Evolutionary conservation across 2,113 vertebrate species (phyloP).

Genomic region (Tympanuchus pallidicinctus): DNA sequence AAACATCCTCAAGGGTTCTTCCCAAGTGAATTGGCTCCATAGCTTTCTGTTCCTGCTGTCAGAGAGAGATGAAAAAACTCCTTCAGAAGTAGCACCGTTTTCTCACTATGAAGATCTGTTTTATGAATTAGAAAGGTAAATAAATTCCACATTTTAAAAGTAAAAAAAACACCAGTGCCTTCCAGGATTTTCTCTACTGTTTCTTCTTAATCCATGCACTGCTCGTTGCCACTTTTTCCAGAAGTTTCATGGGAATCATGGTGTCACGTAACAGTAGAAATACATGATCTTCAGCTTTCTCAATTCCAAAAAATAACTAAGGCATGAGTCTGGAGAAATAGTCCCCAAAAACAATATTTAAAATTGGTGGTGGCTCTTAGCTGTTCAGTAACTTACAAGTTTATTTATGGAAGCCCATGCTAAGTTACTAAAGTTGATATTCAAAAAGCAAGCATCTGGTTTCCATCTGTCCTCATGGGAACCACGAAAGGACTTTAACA

Average conservation of each 20-base stretch:
- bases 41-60: not conserved
- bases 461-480: constrained; percentile 70
- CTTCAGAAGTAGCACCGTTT: not conserved
- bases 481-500: constrained; percentile 7
- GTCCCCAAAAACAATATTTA: constrained; percentile 37
- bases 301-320: not conserved
- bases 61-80: not conserved
- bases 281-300: not conserved
- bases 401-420: constrained; percentile 54
- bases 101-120: not conserved
- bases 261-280: not conserved
- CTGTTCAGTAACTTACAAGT: constrained; percentile 46
- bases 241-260: not conserved
- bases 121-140: not conserved
- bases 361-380: constrained; percentile 26
- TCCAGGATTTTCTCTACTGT: not conserved
- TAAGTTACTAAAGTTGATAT: constrained; percentile 47
- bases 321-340: not conserved
- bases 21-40: accelerated
- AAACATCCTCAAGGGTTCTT: not conserved
- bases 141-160: not conserved
- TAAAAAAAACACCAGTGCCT: not conserved
- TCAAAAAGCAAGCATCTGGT: constrained; percentile 70
- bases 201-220: not conserved
- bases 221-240: not conserved